These are phyloP conservation scores for Patagioenas fasciata DNA, from an alignment of 2,113 vertebrate genomes.

Conservation along the genomic window DNA sequence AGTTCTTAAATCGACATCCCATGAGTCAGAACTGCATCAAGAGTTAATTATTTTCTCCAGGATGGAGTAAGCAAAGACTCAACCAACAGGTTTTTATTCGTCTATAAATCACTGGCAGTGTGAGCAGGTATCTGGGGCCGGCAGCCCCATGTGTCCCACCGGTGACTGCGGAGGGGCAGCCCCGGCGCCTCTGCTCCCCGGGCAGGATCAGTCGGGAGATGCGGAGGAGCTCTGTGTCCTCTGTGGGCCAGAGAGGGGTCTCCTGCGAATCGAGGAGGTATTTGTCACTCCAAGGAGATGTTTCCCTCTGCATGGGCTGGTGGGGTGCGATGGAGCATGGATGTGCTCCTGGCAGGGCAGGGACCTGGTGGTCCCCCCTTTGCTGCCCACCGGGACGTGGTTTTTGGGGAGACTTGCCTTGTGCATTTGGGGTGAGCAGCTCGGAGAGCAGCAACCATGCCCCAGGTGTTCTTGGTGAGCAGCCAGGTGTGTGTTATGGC, in stretches of 20 bases:
- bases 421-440: neutral
- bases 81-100: neutral
- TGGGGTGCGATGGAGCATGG: neutral
- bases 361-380: fast-evolving
- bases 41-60: neutral
- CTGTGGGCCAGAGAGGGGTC: neutral
- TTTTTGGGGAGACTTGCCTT: neutral
- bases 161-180: fast-evolving
- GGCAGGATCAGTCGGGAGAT: neutral
- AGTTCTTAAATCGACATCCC: neutral
- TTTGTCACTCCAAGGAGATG: neutral
- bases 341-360: neutral
- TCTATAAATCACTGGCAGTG: neutral
- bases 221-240: neutral
- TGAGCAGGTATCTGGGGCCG: neutral
- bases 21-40: neutral
- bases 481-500: neutral
- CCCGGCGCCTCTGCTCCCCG: neutral
- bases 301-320: neutral
- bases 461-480: neutral
- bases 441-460: fast-evolving
- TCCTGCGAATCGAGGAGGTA: neutral
- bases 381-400: fast-evolving
- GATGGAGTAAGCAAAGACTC: neutral
- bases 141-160: neutral